Base-by-base conservation (phyloP, 2,888 invertebrate species). In the Lissonota sp. region DNA sequence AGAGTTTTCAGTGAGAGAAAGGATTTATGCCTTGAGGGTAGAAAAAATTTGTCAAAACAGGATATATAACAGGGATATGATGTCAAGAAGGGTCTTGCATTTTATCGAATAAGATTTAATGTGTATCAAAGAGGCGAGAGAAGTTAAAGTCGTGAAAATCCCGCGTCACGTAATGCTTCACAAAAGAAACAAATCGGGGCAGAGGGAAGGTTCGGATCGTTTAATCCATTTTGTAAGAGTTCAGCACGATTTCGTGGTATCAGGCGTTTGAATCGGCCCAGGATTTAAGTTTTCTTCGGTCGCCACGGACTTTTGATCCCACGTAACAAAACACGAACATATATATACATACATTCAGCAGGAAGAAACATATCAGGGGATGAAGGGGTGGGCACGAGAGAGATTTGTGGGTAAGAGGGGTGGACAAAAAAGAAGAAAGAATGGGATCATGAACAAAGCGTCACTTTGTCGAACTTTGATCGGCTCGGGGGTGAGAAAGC, bases 401-500 rank as follows among this genome's bases (percentile, higher is more conserved):
- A 55, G 14, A 14, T 7, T 10, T 5, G 49, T 5, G 46, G 57
- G 6, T 16, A 51, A 55, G 40, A 26, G 53, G 10, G 53, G 46
- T 16, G 16, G 69, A 74, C 26, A 26, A 26, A 26, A 26, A 26
- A 26, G 26, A 72, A 8, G 46, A 58, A 70, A 69, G 67, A 71
- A 78, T 71, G 82, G 26, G 80, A 84, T 82, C 82, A 79, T 64
- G 71, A 76, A 77, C 73, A 79, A 74, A 84, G 79, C 83, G 81
- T 81, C 78, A 83, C 84, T 84, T 84, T 81, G 83, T 80, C 74
- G 77, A 84, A 84, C 80, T 84, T 84, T 81, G 79, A 82, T 84
- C 79, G 79, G 79, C 58, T 67, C 57, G 14, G 66, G 66, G 66
- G 26, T 26, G 26, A 26, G 26, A 26, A 58, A 64, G 62, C 12